A percentile compares a stretch with the other conserved stretches of the same genome.
phyloP scores from a whole-genome alignment of 2,888 invertebrate genomes.

The Phyllotreta cruciferae region DNA sequence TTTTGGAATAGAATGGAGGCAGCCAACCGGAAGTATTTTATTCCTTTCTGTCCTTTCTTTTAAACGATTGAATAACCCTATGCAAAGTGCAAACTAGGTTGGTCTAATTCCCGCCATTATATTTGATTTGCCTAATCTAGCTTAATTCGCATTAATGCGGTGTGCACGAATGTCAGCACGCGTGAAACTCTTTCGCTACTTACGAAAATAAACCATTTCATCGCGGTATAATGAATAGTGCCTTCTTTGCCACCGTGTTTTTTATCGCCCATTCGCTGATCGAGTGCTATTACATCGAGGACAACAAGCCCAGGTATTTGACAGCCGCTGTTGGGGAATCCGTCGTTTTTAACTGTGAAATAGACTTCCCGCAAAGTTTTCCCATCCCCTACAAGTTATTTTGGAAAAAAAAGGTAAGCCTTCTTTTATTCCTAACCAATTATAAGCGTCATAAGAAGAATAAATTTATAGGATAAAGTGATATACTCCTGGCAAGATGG shows the following conservation, averaged over 20 bases:
- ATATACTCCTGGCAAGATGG: constrained; percentile 85
- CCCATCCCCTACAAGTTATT: constrained; percentile 86
- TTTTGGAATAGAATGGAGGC: constrained; percentile 4
- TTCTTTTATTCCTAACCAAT: constrained; percentile 2
- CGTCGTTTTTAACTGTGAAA: constrained; percentile 81
- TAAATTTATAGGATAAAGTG: constrained; percentile 70
- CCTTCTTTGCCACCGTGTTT: constrained; percentile 32
- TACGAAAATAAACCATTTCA: constrained; percentile 8
- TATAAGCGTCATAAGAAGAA: no score
- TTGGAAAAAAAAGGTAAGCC: constrained; percentile 88
- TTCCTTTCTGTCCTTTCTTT: constrained; percentile 16
- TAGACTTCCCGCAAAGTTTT: constrained; percentile 87
- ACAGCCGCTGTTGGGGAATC: constrained; percentile 79
- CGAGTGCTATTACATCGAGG: constrained; percentile 51
- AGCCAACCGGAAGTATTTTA: constrained; percentile 16
- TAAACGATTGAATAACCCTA: constrained; percentile 26
- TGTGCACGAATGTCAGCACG: constrained; percentile 30
- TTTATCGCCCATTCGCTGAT: constrained; percentile 23
- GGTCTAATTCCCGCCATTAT: constrained; percentile 34
- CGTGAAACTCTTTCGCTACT: constrained; percentile 13
- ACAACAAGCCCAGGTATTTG: constrained; percentile 54
- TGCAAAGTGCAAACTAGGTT: constrained; percentile 31
- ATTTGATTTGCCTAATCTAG: constrained; percentile 39
- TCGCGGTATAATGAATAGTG: constrained; percentile 32
- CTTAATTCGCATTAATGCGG: constrained; percentile 41